Percentiles rank a stretch among this genome's conserved stretches.
Evolutionary conservation across 2,113 vertebrate species (phyloP).

Genomic region (Osmerus eperlanus): DNA sequence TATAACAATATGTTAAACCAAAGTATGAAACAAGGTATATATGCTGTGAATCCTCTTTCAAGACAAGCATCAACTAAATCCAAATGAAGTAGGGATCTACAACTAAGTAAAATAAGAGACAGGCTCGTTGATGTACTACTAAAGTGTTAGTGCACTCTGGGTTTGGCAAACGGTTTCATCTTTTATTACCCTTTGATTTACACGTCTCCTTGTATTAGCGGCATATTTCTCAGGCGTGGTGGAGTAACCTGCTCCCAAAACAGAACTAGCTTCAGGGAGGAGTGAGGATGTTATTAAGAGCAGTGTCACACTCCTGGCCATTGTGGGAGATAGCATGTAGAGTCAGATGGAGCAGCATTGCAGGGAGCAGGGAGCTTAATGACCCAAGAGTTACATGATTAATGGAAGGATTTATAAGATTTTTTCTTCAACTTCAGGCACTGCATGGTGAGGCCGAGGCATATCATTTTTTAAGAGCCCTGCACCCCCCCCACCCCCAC

Average conservation of each 20-base stretch:
- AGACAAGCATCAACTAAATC: background rate
- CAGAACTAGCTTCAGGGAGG: slow-evolving; percentile 1
- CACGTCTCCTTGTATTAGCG: background rate
- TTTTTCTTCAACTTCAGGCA: slow-evolving; percentile 4
- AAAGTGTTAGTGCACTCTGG: background rate
- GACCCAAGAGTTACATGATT: slow-evolving; percentile 2
- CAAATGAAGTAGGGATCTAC: background rate
- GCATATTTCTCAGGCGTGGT: background rate
- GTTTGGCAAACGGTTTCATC: background rate
- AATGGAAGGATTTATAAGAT: slow-evolving; percentile 3
- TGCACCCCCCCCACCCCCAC: too few relatives aligned
- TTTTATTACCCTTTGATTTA: slow-evolving; percentile 4
- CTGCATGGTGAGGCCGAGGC: background rate
- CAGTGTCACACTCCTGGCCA: slow-evolving; percentile 9
- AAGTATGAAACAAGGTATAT: too few relatives aligned
- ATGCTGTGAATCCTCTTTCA: background rate
- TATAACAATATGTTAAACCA: too few relatives aligned
- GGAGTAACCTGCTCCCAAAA: background rate
- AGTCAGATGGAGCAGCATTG: background rate
- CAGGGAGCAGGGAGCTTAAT: background rate
- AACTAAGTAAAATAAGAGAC: background rate
- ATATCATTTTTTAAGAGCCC: background rate
- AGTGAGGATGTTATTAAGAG: slow-evolving; percentile 1
- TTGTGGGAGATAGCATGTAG: background rate
- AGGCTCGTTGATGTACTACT: background rate